A percentile compares a stretch with the other conserved stretches of the same genome.
These are phyloP conservation scores for Drosophila busckii DNA, from an alignment of 1,140 invertebrate species.

Conservation along the genomic window DNA sequence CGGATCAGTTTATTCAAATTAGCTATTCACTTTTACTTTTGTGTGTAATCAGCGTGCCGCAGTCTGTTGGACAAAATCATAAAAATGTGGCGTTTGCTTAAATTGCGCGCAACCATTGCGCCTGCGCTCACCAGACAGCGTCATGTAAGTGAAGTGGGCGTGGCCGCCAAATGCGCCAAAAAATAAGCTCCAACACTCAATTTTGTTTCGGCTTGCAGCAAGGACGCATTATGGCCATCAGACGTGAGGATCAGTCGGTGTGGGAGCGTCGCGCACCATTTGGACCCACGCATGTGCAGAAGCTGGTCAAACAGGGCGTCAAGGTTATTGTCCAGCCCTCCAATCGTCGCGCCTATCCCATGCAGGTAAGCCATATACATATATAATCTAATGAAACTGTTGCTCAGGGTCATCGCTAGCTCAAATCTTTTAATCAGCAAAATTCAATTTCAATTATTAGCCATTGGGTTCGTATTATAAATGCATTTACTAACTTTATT, in stretches of 20 bases:
- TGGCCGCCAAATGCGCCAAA: slow-evolving; percentile 1
- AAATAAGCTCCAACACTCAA: neutral
- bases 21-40: neutral
- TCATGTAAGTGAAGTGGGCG: slow-evolving; percentile 56
- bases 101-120: slow-evolving; percentile 48
- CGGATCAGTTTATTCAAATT: slow-evolving; percentile 19
- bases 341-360: slow-evolving; percentile 97
- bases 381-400: too few relatives aligned
- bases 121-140: slow-evolving; percentile 52
- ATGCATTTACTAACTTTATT: too few relatives aligned
- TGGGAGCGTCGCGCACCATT: slow-evolving; percentile 99
- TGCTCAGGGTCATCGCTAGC: too few relatives aligned
- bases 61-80: slow-evolving; percentile 10
- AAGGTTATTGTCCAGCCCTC: slow-evolving; percentile 99
- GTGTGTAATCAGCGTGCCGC: slow-evolving; percentile 18
- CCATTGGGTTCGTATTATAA: too few relatives aligned
- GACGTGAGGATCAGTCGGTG: slow-evolving; percentile 96
- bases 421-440: too few relatives aligned
- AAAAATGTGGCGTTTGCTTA: slow-evolving; percentile 47
- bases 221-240: slow-evolving; percentile 88
- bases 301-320: slow-evolving; percentile 90
- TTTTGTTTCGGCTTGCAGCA: slow-evolving; percentile 72
- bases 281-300: slow-evolving; percentile 93
- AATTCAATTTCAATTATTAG: too few relatives aligned
- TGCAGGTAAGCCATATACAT: slow-evolving; percentile 83